Percentiles rank a stretch among this genome's conserved stretches.
Evolutionary conservation across 2,113 vertebrate species (phyloP).

Genomic region (Lipophrys pholis): DNA sequence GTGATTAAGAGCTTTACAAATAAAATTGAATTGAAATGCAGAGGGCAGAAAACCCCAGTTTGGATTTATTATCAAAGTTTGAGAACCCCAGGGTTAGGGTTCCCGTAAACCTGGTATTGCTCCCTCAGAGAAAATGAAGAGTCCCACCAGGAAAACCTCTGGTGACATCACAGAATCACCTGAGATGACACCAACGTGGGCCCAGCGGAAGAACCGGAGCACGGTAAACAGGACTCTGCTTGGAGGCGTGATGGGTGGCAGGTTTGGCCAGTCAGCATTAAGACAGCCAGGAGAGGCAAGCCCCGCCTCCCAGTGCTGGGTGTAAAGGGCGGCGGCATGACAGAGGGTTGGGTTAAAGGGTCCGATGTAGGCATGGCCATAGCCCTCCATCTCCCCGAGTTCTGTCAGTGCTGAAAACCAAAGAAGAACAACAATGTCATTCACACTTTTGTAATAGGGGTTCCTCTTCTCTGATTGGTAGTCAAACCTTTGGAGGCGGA

Average conservation of each 20-base stretch:
- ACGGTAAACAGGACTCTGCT: slow-evolving; percentile 70
- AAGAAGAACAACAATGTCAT: background rate
- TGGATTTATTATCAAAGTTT: too few relatives aligned
- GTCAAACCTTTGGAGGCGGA: slow-evolving; percentile 69
- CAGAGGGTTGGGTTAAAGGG: slow-evolving; percentile 77
- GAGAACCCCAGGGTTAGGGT: too few relatives aligned
- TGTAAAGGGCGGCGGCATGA: slow-evolving; percentile 66
- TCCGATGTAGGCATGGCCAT: slow-evolving; percentile 74
- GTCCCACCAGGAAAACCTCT: too few relatives aligned
- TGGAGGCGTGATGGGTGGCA: slow-evolving; percentile 67
- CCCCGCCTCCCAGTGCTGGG: slow-evolving; percentile 76
- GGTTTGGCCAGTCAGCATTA: slow-evolving; percentile 62
- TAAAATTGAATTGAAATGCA: too few relatives aligned
- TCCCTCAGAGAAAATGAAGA: too few relatives aligned
- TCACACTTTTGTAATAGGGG: background rate
- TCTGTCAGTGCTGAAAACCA: slow-evolving; percentile 60
- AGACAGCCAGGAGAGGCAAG: slow-evolving; percentile 74
- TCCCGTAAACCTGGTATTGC: too few relatives aligned
- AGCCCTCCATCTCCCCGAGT: slow-evolving; percentile 71
- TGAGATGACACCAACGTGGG: slow-evolving; percentile 83
- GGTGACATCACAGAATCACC: slow-evolving; percentile 21
- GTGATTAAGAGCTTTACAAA: too few relatives aligned
- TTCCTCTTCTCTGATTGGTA: background rate
- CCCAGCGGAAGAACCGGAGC: slow-evolving; percentile 86
- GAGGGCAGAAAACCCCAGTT: too few relatives aligned